Base-by-base conservation (phyloP, 2,113 vertebrate genomes). In the Hemiprocne comata region DNA sequence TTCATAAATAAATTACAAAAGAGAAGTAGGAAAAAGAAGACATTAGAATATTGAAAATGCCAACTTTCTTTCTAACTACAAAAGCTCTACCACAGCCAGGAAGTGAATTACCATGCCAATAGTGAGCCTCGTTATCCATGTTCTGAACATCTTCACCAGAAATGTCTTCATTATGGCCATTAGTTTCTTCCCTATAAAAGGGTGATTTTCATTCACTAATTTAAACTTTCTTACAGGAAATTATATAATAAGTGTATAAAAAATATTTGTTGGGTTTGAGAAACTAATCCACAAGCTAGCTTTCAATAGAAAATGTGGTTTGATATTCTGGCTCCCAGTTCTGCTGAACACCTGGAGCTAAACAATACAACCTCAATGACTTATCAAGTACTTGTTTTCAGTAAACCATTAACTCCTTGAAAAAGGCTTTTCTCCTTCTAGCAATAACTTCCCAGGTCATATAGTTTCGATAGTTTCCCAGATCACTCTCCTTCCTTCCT, bases 331-430 rank as follows among this genome's bases (percentile, higher is more conserved):
- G 36, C n/a, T 42, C 54, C 28, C 2, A 17, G 40, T 50, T 76
- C 80, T 70, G 42, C 71, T 19, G 61, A 95, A 40, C 60, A 83
- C 64, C 83, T 76, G 66, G 11, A 79, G 74, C 0, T 71, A 60
- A 91, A 94, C 73, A 81, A 81, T 40, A 65, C 36, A 7, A 50
- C 54, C 60, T 44, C 85, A 61, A 82, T 29, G 84, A 87, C 50
- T 87, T 81, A 87, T 17, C 64, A 88, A 83, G 82, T 71, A 73
- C 64, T 69, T 74, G 65, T 44, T 94, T 92, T 69, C 62, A 89
- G 80, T 91, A 92, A 91, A 89, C 81, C 76, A 92, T 91, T 95
- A 96, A 89, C 81, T 65, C 64, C 40, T 61, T 44, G 44, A 66
- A 82, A 90, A 84, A 85, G 57, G 44, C n/a, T 92, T 89, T 94